Evolutionary conservation across 2,888 invertebrate species (phyloP).

Genomic region (Calameuta idolon): DNA sequence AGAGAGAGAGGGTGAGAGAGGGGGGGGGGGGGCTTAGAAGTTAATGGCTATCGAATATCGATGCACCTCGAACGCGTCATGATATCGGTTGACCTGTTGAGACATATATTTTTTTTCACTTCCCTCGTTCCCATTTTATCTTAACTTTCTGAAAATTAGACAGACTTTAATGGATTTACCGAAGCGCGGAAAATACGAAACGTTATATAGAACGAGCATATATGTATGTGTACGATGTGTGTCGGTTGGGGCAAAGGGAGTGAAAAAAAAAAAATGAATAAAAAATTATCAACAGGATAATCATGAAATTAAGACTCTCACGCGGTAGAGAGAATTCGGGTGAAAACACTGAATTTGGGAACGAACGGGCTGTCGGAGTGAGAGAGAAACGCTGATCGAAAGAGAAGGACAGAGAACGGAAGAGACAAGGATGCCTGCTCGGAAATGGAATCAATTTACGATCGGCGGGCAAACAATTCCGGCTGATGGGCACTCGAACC

Average conservation of each 20-base stretch:
- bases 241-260: not conserved
- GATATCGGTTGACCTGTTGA: not conserved
- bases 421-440: not conserved
- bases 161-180: not conserved
- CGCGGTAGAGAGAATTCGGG: not conserved
- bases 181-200: not conserved
- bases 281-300: not conserved
- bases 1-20: not conserved
- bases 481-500: constrained; percentile 10
- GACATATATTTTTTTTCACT: not conserved
- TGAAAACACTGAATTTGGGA: not conserved
- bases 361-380: not conserved
- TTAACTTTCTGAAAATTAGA: not conserved
- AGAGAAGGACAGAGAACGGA: not conserved
- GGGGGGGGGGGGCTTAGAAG: not conserved
- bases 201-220: not conserved
- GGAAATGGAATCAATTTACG: not conserved
- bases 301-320: not conserved
- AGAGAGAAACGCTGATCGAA: not conserved
- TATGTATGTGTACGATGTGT: not conserved
- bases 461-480: not conserved
- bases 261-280: not conserved
- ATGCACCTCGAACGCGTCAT: not conserved
- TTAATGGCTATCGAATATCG: constrained; percentile 8
- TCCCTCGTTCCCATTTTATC: not conserved